A percentile compares a stretch with the other conserved stretches of the same genome.
Evolutionary conservation across 2,888 invertebrate species (phyloP).

Genomic region (Eristalinus sepulchralis): DNA sequence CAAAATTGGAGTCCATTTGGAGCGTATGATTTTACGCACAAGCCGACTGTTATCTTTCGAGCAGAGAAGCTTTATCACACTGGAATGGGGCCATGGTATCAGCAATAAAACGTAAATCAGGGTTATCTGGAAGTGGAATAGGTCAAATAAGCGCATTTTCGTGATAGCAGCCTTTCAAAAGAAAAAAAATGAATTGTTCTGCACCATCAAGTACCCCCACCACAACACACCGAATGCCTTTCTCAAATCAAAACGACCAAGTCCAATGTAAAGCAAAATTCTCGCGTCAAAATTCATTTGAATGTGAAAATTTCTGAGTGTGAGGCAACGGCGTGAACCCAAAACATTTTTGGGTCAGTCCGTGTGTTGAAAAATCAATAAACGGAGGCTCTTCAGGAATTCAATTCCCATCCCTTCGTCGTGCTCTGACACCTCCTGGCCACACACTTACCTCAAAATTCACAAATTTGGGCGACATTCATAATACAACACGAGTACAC

Average conservation of each 20-base stretch:
- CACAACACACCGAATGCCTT: not conserved
- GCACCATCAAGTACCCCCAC: not conserved
- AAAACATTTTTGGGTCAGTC: conserved; percentile 59
- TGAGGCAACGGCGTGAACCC: conserved; percentile 10
- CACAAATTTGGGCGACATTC: conserved; percentile 94
- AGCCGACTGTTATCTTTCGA: conserved; percentile 94
- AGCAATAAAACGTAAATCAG: conserved; percentile 90
- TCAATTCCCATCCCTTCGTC: conserved; percentile 22
- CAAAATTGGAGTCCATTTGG: conserved; percentile 94
- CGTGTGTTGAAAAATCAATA: conserved; percentile 68
- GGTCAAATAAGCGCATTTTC: not conserved
- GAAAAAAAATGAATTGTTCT: not conserved
- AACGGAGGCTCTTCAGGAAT: conserved; percentile 30
- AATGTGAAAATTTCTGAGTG: not conserved
- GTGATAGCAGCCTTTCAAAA: not conserved
- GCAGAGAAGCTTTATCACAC: conserved; percentile 92
- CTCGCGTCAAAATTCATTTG: not conserved
- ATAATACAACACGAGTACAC: conserved; percentile 82
- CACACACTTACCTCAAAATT: conserved; percentile 88
- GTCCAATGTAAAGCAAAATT: not conserved
- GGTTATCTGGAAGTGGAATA: conserved; percentile 84
- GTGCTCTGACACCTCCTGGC: not conserved
- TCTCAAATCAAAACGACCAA: not conserved
- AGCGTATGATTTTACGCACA: conserved; percentile 92
- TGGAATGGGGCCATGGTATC: conserved; percentile 94